These are phyloP conservation scores for Nemapogon koenigi DNA, from an alignment of 2,888 invertebrate species.

Conservation along the genomic window DNA sequence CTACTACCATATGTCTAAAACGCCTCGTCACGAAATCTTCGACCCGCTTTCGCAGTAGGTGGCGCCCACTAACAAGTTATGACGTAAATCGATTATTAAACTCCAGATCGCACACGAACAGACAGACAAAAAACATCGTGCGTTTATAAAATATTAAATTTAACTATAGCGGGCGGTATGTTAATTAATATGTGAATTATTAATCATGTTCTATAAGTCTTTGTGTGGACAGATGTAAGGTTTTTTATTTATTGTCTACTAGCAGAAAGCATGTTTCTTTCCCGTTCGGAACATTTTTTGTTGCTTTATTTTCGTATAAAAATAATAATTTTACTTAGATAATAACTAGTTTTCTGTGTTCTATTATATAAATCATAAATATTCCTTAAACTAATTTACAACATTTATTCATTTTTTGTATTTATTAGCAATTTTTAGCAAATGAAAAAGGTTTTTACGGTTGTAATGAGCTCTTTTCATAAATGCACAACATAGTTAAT, in stretches of 20 bases:
- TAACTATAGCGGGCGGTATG: slow-evolving; percentile 7
- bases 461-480: too few species aligned
- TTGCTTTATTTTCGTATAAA: background rate
- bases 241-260: slow-evolving; percentile 9
- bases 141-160: background rate
- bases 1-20: too few species aligned
- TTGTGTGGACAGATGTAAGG: slow-evolving; percentile 21
- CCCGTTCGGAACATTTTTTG: background rate
- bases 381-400: too few species aligned
- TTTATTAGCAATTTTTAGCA: too few species aligned
- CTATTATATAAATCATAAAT: too few species aligned
- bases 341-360: background rate
- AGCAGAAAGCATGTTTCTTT: slow-evolving; percentile 4
- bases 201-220: slow-evolving; percentile 17
- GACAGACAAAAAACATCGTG: slow-evolving; percentile 1
- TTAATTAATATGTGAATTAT: slow-evolving; percentile 13
- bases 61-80: slow-evolving; percentile 5
- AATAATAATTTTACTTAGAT: background rate
- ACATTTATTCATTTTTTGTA: too few species aligned
- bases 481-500: too few species aligned
- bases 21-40: too few species aligned
- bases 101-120: slow-evolving; percentile 6
- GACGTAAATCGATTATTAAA: slow-evolving; percentile 9
- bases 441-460: too few species aligned
- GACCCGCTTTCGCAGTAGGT: slow-evolving; percentile 6